Percentiles rank a stretch among this genome's conserved stretches.
Conservation (phyloP, 1,140 invertebrate species). For the Drosophila insularis region DNA sequence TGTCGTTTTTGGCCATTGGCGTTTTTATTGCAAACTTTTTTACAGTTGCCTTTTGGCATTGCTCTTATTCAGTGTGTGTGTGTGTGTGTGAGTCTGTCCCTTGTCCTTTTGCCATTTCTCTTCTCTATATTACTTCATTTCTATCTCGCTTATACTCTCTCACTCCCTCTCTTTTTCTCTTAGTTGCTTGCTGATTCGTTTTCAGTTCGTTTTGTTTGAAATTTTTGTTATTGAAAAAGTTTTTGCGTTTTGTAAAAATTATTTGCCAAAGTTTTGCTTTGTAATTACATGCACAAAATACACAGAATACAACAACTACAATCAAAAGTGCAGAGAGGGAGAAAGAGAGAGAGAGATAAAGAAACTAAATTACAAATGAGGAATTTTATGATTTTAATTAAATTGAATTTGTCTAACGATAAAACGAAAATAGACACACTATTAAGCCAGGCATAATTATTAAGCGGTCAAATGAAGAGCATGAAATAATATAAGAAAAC, state of each 20-base stretch:
- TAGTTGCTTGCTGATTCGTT: constrained; percentile 16
- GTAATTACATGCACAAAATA: constrained; percentile 69
- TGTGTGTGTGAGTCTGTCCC: constrained; percentile 6
- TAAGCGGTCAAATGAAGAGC: constrained; percentile 32
- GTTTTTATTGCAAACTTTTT: constrained; percentile 76
- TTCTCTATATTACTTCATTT: constrained; percentile 9
- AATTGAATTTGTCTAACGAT: constrained; percentile 55
- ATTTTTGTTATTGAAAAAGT: constrained; percentile 80
- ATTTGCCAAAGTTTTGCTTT: constrained; percentile 75
- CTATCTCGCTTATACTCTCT: background rate
- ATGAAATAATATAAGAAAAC: background rate
- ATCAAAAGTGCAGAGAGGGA: constrained; percentile 10
- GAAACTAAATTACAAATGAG: background rate
- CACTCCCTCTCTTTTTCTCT: constrained; percentile 15
- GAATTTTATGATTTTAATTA: constrained; percentile 5
- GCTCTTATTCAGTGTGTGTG: constrained; percentile 23
- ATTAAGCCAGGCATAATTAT: constrained; percentile 59
- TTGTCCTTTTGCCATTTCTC: constrained; percentile 18
- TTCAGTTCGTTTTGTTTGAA: constrained; percentile 27
- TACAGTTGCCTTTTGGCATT: constrained; percentile 62
- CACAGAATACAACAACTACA: constrained; percentile 19
- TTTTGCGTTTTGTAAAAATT: constrained; percentile 65
- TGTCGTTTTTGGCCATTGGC: constrained; percentile 65
- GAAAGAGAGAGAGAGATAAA: background rate
- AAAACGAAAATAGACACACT: constrained; percentile 62